Conservation (phyloP, 2,797 vertebrate species). For the Gallinago solitaria region DNA sequence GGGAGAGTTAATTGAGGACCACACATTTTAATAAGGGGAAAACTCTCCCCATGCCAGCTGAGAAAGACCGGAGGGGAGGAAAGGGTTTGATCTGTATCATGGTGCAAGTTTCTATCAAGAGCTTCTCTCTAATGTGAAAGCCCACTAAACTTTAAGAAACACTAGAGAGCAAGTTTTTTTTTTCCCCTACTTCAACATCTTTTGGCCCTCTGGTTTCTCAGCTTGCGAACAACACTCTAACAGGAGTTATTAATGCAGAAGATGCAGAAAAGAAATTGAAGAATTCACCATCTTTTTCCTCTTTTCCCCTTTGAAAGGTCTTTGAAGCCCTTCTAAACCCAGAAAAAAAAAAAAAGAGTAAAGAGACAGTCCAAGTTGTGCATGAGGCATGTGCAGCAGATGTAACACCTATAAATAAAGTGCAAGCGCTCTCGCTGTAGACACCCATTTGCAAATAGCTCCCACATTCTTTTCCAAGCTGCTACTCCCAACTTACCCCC, state of each 20-base stretch:
- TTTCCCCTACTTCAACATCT: neutral
- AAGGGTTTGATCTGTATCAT: neutral
- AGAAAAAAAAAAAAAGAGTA: neutral
- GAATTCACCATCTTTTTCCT: neutral
- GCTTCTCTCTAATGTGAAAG: neutral
- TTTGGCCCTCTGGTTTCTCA: neutral
- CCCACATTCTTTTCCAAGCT: slow-evolving; percentile 25
- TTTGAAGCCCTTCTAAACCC: neutral
- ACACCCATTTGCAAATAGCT: slow-evolving; percentile 3
- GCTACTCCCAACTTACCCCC: neutral
- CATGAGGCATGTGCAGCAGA: slow-evolving; percentile 5
- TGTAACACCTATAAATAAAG: slow-evolving; percentile 52
- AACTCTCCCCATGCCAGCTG: neutral
- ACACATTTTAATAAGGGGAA: neutral
- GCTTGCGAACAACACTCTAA: neutral
- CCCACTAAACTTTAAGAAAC: neutral
- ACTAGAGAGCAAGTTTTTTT: neutral
- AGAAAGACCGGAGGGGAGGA: neutral
- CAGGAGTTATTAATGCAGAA: neutral
- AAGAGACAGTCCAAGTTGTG: neutral
- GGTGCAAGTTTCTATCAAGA: neutral
- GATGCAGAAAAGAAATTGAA: neutral
- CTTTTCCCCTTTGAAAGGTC: neutral
- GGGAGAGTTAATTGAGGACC: neutral
- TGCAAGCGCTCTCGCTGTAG: neutral